These are phyloP conservation scores for Crypturellus tataupa DNA, from an alignment of 2,797 vertebrate species.

Conservation along the genomic window DNA sequence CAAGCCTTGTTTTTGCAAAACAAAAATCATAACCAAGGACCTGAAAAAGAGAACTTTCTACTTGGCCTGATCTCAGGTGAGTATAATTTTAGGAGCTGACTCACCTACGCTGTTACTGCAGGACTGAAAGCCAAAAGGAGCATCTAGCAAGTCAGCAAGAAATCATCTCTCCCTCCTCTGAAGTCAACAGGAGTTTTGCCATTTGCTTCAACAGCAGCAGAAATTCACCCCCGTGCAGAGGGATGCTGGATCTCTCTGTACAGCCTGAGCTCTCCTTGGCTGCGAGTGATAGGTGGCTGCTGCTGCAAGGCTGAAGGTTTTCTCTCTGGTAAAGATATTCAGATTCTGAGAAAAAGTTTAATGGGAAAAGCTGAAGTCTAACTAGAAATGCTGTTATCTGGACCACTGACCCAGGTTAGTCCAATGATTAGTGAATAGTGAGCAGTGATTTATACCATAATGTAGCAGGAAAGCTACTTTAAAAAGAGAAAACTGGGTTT, in stretches of 20 bases:
- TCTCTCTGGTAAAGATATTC: not conserved
- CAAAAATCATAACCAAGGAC: not conserved
- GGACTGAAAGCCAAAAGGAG: not conserved
- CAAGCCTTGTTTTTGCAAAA: not conserved
- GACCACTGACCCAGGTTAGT: not conserved
- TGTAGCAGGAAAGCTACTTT: not conserved
- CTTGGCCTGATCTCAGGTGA: not conserved
- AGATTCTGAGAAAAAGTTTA: slow-evolving; percentile 19
- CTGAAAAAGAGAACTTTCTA: not conserved
- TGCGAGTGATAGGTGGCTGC: not conserved
- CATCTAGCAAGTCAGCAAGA: not conserved
- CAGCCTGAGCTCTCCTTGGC: not conserved
- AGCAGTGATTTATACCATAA: not conserved
- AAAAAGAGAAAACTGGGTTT: slow-evolving; percentile 19
- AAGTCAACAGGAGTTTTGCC: not conserved
- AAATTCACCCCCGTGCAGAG: not conserved
- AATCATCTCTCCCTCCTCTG: not conserved
- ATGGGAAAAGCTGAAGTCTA: not conserved
- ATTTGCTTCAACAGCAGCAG: not conserved
- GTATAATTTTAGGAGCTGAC: not conserved
- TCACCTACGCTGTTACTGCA: not conserved
- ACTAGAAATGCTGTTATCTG: slow-evolving; percentile 21
- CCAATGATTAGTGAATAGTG: not conserved
- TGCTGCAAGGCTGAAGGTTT: slow-evolving; percentile 1
- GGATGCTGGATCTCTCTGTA: not conserved